Evolutionary conservation across 2,113 vertebrate genomes (phyloP).

Genomic region (Malaclemys terrapin): DNA sequence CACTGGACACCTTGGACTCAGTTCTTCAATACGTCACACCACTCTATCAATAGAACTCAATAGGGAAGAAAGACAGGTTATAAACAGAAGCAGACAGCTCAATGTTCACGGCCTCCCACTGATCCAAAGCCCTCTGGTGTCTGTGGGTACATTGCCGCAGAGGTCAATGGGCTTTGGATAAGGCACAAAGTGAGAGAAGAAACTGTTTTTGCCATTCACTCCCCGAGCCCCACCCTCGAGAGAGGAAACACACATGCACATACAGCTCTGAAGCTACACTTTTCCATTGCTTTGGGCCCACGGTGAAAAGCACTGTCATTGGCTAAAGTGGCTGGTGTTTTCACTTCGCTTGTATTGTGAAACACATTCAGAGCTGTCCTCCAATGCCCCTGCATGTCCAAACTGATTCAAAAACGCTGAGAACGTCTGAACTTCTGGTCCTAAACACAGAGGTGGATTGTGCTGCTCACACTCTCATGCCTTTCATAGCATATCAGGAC

Average conservation of each 20-base stretch:
- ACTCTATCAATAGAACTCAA: rapidly evolving
- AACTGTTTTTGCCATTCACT: neutral
- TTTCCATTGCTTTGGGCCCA: neutral
- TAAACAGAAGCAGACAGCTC: neutral
- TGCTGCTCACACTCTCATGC: neutral
- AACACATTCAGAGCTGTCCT: neutral
- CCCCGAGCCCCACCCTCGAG: no score
- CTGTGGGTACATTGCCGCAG: no score
- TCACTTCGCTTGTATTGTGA: neutral
- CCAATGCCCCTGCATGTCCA: neutral
- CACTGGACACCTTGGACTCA: neutral
- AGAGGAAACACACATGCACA: neutral
- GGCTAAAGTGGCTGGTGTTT: neutral
- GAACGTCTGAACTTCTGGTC: neutral
- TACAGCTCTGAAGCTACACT: neutral
- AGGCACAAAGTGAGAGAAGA: neutral
- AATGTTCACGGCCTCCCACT: conserved; percentile 22
- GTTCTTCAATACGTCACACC: rapidly evolving
- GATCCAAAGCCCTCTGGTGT: rapidly evolving
- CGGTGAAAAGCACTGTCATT: neutral
- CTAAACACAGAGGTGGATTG: neutral
- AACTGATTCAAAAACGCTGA: neutral
- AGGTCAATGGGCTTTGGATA: neutral
- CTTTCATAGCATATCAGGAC: neutral
- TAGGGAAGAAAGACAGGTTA: rapidly evolving